Evolutionary conservation across 2,113 vertebrate genomes (phyloP).

Genomic region (Scophthalmus maximus): DNA sequence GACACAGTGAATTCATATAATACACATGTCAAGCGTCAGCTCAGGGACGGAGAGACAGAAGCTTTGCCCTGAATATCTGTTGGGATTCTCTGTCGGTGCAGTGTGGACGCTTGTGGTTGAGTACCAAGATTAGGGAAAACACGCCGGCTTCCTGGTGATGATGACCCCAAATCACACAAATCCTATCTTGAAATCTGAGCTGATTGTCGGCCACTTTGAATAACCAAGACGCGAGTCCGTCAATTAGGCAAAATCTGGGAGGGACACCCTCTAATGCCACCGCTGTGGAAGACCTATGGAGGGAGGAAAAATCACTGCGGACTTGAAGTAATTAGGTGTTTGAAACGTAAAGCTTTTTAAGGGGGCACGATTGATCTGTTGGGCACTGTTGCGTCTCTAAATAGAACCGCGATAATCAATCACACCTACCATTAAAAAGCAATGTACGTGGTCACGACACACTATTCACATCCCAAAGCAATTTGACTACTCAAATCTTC

Average conservation of each 20-base stretch:
- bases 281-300: conserved; percentile 21
- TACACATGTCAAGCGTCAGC: neutral
- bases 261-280: conserved; percentile 17
- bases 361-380: conserved; percentile 1
- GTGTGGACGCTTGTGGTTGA: conserved; percentile 3
- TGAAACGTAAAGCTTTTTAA: conserved; percentile 18
- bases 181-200: conserved; percentile 20
- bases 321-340: conserved; percentile 30
- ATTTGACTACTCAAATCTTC: conserved; percentile 47
- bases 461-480: conserved; percentile 33
- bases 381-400: neutral
- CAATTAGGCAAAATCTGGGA: conserved; percentile 29
- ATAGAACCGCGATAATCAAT: conserved; percentile 23
- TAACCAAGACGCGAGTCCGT: conserved; percentile 6
- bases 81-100: conserved; percentile 9
- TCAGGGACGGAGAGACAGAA: neutral
- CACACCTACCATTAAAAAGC: neutral
- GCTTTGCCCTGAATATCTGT: conserved; percentile 16
- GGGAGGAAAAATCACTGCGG: conserved; percentile 1
- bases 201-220: conserved; percentile 20
- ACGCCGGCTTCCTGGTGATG: conserved; percentile 17
- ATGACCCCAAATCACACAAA: no score
- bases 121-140: conserved; percentile 36
- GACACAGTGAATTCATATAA: neutral
- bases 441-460: neutral